phyloP scores from a whole-genome alignment of 2,113 vertebrate genomes.

The Camelus dromedarius region DNA sequence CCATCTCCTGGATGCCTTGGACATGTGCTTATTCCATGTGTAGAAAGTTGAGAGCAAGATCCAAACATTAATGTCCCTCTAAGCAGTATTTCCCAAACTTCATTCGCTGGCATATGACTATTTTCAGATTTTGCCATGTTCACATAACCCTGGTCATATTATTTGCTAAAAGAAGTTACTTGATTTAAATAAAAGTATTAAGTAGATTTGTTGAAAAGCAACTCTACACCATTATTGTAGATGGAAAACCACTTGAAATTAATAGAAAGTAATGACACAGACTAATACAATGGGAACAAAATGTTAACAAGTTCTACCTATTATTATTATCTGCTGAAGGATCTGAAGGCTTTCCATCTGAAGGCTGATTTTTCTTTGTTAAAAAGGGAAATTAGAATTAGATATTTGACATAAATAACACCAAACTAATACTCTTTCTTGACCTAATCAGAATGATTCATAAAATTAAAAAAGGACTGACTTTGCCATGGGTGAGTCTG shows the following conservation, averaged over 20 bases:
- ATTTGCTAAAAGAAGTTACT: not conserved
- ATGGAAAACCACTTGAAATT: not conserved
- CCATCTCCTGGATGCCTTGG: not conserved
- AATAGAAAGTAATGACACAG: not conserved
- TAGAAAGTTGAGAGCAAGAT: not conserved
- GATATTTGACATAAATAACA: not conserved
- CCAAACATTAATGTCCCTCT: not conserved
- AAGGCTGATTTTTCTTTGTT: not conserved
- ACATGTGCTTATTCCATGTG: not conserved
- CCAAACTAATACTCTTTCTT: not conserved
- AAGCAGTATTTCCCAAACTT: not conserved
- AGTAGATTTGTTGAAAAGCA: not conserved
- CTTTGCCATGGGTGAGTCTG: not conserved
- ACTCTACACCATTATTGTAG: not conserved
- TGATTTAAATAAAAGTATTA: not conserved
- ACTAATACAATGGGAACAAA: not conserved
- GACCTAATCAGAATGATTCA: not conserved
- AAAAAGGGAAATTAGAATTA: not conserved
- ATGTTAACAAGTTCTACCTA: not conserved
- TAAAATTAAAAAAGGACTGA: not conserved
- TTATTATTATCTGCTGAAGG: not conserved
- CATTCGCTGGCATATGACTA: not conserved
- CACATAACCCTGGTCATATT: not conserved
- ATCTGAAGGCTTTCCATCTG: not conserved
- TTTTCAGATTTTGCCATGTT: not conserved